Conservation (phyloP, 2,888 invertebrate species). For the Xestia sexstrigata region DNA sequence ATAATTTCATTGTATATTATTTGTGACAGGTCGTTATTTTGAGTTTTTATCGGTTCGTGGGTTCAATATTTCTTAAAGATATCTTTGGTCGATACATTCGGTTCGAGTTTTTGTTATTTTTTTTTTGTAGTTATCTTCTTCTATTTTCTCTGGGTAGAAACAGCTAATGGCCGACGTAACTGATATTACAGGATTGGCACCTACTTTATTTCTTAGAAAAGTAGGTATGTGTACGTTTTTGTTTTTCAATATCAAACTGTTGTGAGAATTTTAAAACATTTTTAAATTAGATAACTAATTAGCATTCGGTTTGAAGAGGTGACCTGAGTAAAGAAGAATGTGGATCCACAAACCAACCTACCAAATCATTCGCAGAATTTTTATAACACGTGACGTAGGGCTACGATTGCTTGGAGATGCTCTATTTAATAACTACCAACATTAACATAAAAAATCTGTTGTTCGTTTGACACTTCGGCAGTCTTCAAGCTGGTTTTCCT, state of each 20-base stretch:
- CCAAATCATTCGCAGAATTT: background rate
- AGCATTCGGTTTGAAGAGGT: background rate
- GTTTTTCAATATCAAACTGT: background rate
- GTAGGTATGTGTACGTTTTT: too few relatives aligned
- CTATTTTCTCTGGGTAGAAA: constrained; percentile 9
- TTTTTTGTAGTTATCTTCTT: constrained; percentile 41
- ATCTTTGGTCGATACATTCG: constrained; percentile 71
- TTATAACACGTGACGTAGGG: background rate
- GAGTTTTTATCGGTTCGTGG: constrained; percentile 85
- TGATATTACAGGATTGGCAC: background rate
- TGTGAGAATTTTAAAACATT: background rate
- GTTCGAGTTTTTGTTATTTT: constrained; percentile 65
- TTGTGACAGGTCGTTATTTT: constrained; percentile 91
- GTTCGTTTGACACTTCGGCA: background rate
- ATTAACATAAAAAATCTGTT: background rate
- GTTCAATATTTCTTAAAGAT: constrained; percentile 85
- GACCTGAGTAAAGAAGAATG: background rate
- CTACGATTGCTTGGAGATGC: background rate
- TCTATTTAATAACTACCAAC: background rate
- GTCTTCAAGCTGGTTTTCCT: background rate
- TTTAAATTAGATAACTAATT: background rate
- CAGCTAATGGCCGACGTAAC: background rate
- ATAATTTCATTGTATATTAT: constrained; percentile 91
- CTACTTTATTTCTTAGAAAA: background rate
- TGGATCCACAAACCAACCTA: background rate